phyloP scores from a whole-genome alignment of 2,113 vertebrate genomes.

The Oriolus oriolus region DNA sequence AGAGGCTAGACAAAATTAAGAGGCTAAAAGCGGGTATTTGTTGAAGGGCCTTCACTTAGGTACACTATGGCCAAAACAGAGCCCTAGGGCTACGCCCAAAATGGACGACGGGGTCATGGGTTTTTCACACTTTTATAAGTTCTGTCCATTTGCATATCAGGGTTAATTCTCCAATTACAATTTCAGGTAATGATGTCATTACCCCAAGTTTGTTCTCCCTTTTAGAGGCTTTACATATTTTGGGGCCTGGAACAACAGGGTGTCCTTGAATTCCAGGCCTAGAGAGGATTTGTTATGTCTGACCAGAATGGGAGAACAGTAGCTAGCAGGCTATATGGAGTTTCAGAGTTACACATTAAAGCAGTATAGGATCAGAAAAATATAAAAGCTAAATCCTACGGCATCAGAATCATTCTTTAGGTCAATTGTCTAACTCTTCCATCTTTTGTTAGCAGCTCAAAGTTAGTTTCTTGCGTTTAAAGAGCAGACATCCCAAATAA shows the following conservation, averaged over 20 bases:
- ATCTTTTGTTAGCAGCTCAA: not conserved
- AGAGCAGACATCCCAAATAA: not conserved
- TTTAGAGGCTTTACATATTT: not conserved
- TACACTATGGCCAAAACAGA: not conserved
- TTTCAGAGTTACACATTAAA: not conserved
- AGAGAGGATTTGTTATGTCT: not conserved
- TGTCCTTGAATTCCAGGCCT: not conserved
- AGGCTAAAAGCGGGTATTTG: not conserved
- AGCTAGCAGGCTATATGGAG: not conserved
- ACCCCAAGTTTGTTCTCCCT: not conserved
- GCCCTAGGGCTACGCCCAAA: not conserved
- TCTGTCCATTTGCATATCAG: not conserved
- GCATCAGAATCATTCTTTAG: not conserved
- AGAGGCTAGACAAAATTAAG: not conserved
- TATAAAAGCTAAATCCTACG: not conserved
- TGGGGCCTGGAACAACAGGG: not conserved
- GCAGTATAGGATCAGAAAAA: not conserved
- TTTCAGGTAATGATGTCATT: not conserved
- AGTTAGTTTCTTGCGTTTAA: not conserved
- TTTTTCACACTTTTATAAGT: not conserved
- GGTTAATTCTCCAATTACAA: not conserved
- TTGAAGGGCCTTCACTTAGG: not conserved
- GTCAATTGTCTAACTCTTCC: not conserved
- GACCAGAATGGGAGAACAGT: not conserved
- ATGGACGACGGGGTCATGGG: fast-evolving